phyloP scores from a whole-genome alignment of 2,888 invertebrate genomes.

The Leuctra nigra region DNA sequence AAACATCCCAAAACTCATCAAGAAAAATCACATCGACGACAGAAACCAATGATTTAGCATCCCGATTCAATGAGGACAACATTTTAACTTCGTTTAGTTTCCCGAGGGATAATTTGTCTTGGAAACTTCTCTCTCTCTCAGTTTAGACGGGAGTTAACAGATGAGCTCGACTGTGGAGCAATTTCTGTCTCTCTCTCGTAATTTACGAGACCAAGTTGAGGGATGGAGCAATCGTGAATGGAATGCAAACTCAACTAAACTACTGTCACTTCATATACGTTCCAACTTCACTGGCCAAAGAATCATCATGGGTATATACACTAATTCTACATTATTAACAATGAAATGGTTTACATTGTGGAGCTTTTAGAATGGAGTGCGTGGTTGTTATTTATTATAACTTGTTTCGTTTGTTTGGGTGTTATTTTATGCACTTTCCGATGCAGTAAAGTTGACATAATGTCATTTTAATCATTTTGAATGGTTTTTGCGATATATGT shows the following conservation, averaged over 20 bases:
- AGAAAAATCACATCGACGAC: background rate
- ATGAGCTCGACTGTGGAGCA: too few relatives aligned
- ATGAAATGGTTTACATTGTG: too few relatives aligned
- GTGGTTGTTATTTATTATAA: too few relatives aligned
- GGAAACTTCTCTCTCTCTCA: background rate
- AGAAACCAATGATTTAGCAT: background rate
- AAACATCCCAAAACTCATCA: background rate
- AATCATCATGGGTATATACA: too few relatives aligned
- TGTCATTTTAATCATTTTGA: too few relatives aligned
- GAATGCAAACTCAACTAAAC: slow-evolving; percentile 13
- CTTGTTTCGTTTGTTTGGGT: too few relatives aligned
- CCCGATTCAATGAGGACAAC: background rate
- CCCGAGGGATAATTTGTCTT: slow-evolving; percentile 15
- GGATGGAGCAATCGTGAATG: slow-evolving; percentile 13
- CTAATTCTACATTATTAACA: too few relatives aligned
- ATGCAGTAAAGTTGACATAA: too few relatives aligned
- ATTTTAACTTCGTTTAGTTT: slow-evolving; percentile 10
- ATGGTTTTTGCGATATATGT: too few relatives aligned
- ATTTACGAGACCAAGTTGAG: slow-evolving; percentile 9
- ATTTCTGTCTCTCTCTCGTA: background rate
- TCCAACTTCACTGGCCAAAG: too few relatives aligned
- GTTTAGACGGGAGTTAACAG: background rate
- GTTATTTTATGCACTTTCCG: too few relatives aligned
- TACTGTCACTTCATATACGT: slow-evolving; percentile 17
- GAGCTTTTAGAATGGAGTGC: too few relatives aligned